phyloP scores from a whole-genome alignment of 1,140 invertebrate genomes.

The Stegodyphus dumicola region DNA sequence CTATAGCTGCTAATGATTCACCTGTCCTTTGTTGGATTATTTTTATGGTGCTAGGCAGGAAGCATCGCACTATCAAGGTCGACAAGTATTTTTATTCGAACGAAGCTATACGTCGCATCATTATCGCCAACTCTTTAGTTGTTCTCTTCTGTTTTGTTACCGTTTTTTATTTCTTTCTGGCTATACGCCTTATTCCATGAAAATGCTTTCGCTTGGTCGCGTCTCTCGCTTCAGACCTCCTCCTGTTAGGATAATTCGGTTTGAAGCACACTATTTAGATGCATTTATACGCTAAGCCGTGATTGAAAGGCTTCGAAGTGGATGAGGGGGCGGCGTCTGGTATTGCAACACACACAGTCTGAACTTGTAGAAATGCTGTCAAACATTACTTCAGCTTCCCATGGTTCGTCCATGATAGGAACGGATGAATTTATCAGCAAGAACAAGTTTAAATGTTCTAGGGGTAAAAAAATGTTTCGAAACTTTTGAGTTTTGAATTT shows the following conservation, averaged over 20 bases:
- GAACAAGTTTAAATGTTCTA: too few species aligned
- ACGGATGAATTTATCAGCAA: too few species aligned
- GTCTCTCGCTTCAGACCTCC: not conserved
- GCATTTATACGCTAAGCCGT: not conserved
- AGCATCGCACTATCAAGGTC: constrained; percentile 37
- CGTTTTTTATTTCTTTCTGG: not conserved
- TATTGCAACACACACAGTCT: too few species aligned
- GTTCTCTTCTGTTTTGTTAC: not conserved
- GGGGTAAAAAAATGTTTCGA: too few species aligned
- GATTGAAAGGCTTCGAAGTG: too few species aligned
- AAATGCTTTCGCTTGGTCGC: not conserved
- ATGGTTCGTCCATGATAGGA: too few species aligned
- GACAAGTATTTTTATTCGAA: constrained; percentile 39
- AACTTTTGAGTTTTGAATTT: too few species aligned
- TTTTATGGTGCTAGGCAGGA: constrained; percentile 1
- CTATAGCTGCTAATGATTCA: constrained; percentile 41
- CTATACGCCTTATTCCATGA: not conserved
- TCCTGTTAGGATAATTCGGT: not conserved
- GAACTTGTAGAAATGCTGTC: too few species aligned
- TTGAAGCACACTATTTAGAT: not conserved
- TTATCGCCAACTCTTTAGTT: constrained; percentile 25
- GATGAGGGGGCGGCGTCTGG: too few species aligned
- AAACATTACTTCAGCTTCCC: too few species aligned
- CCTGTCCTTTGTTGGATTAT: constrained; percentile 32
- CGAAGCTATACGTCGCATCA: not conserved